These are phyloP conservation scores for Brachyhypopomus occidentalis DNA, from an alignment of 2,113 vertebrate species.

Conservation along the genomic window DNA sequence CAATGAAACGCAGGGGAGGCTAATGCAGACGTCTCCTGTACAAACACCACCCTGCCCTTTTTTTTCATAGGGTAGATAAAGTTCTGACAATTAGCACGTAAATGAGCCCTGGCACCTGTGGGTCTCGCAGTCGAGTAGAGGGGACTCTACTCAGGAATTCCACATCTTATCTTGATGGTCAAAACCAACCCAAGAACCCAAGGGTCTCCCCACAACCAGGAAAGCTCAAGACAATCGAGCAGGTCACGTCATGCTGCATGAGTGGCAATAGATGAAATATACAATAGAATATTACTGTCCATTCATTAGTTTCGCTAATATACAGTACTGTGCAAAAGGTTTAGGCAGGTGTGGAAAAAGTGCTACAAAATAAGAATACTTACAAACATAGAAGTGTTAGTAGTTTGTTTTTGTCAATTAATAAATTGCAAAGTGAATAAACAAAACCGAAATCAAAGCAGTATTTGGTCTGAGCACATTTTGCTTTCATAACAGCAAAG, in stretches of 20 bases:
- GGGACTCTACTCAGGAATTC: slow-evolving; percentile 13
- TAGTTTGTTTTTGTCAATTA: no score
- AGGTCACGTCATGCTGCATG: neutral
- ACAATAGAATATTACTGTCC: no score
- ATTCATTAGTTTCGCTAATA: no score
- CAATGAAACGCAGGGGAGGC: neutral
- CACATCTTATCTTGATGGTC: slow-evolving; percentile 30
- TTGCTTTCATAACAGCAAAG: no score
- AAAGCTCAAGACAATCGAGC: neutral
- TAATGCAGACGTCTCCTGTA: slow-evolving; percentile 21
- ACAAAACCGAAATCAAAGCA: no score
- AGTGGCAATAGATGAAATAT: neutral
- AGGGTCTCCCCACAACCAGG: neutral
- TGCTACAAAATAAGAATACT: no score
- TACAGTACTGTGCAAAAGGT: no score
- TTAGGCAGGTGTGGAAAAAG: no score
- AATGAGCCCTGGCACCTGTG: slow-evolving; percentile 30
- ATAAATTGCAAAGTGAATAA: no score
- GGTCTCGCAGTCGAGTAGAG: slow-evolving; percentile 20
- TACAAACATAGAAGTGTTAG: no score
- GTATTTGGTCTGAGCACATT: no score
- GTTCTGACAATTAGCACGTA: slow-evolving; percentile 37
- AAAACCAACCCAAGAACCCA: neutral
- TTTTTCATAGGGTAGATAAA: neutral
- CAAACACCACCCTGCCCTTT: neutral